Evolutionary conservation across 37 sponge, comb jelly and placozoan species (phyloP).

Genomic region (Spongia lamella): DNA sequence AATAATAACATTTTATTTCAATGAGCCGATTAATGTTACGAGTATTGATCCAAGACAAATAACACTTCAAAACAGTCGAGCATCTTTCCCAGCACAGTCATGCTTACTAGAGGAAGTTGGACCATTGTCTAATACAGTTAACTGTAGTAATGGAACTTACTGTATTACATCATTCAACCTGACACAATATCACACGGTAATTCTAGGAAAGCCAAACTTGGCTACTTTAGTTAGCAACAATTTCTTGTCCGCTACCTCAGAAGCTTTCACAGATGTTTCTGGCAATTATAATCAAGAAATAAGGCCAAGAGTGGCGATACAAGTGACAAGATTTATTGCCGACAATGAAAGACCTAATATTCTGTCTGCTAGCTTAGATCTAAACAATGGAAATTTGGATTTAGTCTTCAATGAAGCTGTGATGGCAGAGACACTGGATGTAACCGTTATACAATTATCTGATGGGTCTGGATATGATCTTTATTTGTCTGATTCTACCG

Average conservation of each 20-base stretch:
- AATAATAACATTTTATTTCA: slow-evolving; percentile 54
- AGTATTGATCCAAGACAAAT: slow-evolving; percentile 56
- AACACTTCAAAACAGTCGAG: slow-evolving; percentile 55
- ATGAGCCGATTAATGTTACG: slow-evolving; percentile 72
- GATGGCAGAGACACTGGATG: slow-evolving; percentile 30
- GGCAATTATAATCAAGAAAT: slow-evolving; percentile 71
- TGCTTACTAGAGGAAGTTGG: slow-evolving; percentile 30
- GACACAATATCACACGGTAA: slow-evolving; percentile 36
- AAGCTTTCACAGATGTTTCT: slow-evolving; percentile 72
- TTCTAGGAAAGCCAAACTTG: slow-evolving; percentile 51
- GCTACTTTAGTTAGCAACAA: slow-evolving; percentile 63
- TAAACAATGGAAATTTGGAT: slow-evolving; percentile 57
- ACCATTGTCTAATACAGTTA: background rate
- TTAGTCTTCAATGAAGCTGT: slow-evolving; percentile 73
- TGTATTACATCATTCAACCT: slow-evolving; percentile 14
- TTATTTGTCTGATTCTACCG: slow-evolving; percentile 42
- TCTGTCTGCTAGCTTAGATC: slow-evolving; percentile 41
- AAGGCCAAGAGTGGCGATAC: slow-evolving; percentile 40
- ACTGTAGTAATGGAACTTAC: slow-evolving; percentile 13
- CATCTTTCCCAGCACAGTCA: slow-evolving; percentile 32
- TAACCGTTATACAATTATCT: slow-evolving; percentile 38
- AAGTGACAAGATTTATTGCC: slow-evolving; percentile 32
- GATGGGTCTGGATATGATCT: slow-evolving; percentile 9
- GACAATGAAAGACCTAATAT: slow-evolving; percentile 59
- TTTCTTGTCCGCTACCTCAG: slow-evolving; percentile 72